phyloP scores from a whole-genome alignment of 2,888 invertebrate species.

The Lithophane leautieri region DNA sequence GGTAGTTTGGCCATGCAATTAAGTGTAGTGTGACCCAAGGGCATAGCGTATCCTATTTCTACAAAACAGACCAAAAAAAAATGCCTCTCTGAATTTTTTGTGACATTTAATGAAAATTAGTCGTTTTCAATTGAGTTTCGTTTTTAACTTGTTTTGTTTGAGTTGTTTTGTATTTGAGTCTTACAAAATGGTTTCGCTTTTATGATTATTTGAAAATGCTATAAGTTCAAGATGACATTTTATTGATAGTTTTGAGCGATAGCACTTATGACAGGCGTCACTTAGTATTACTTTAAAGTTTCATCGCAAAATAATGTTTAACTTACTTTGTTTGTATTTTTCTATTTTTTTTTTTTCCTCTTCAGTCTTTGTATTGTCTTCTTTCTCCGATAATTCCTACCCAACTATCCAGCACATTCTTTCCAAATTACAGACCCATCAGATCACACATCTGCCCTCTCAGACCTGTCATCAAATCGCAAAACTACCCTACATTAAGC shows the following conservation, averaged over 20 bases:
- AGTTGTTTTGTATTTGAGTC: neutral
- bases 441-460: neutral
- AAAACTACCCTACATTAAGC: constrained; percentile 23
- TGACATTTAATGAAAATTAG: constrained; percentile 5
- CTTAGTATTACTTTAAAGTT: neutral
- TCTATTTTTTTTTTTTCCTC: neutral
- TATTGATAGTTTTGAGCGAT: neutral
- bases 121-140: constrained; percentile 2
- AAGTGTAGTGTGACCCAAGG: constrained; percentile 34
- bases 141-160: neutral
- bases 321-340: neutral
- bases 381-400: neutral
- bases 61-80: neutral
- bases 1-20: constrained; percentile 51
- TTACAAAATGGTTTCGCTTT: neutral
- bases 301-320: neutral
- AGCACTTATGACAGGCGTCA: neutral
- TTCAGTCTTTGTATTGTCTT: neutral
- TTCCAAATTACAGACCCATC: neutral
- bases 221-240: neutral
- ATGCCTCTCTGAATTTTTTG: neutral
- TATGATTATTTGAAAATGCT: neutral
- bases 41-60: constrained; percentile 27
- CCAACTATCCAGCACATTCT: neutral
- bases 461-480: constrained; percentile 11